These are phyloP conservation scores for Siderastrea radians DNA, from an alignment of 92 coral and sea anemone genomes.

Conservation along the genomic window DNA sequence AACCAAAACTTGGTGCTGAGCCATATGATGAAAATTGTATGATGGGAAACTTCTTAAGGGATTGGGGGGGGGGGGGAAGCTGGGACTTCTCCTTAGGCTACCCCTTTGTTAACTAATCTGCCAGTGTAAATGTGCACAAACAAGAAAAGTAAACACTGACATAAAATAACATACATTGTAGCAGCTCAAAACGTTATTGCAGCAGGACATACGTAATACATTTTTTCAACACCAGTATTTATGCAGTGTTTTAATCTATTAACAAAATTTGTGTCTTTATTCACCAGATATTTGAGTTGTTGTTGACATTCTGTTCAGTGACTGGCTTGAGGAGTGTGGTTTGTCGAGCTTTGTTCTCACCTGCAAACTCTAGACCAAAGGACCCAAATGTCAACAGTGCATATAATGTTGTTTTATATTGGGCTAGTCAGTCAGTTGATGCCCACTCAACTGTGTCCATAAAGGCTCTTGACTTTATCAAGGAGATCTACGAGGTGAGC, in stretches of 20 bases:
- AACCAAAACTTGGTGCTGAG: too few relatives aligned
- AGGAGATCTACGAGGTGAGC: constrained; percentile 94
- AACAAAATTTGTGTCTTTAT: not conserved
- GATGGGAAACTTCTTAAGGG: too few relatives aligned
- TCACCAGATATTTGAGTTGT: constrained; percentile 86
- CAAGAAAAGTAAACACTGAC: too few relatives aligned
- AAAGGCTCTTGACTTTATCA: constrained; percentile 89
- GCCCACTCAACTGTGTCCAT: constrained; percentile 84
- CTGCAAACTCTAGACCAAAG: constrained; percentile 62
- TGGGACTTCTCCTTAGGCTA: not conserved
- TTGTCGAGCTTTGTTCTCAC: constrained; percentile 71
- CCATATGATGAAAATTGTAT: too few relatives aligned
- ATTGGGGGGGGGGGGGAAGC: not conserved
- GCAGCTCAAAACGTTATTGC: too few relatives aligned
- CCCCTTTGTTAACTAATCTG: not conserved
- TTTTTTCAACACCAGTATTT: too few relatives aligned
- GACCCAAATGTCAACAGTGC: constrained; percentile 69
- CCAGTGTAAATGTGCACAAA: too few relatives aligned
- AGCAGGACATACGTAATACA: too few relatives aligned
- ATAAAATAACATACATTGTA: too few relatives aligned
- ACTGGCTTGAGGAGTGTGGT: constrained; percentile 78
- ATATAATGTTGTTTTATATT: constrained; percentile 78
- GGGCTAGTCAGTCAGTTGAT: constrained; percentile 88
- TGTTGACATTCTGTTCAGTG: constrained; percentile 92
- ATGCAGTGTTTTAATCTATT: not conserved